Evolutionary conservation across 2,888 invertebrate genomes (phyloP), one percentile per base, ranked within the genome.

Genomic region (Pelosia muscerda): DNA sequence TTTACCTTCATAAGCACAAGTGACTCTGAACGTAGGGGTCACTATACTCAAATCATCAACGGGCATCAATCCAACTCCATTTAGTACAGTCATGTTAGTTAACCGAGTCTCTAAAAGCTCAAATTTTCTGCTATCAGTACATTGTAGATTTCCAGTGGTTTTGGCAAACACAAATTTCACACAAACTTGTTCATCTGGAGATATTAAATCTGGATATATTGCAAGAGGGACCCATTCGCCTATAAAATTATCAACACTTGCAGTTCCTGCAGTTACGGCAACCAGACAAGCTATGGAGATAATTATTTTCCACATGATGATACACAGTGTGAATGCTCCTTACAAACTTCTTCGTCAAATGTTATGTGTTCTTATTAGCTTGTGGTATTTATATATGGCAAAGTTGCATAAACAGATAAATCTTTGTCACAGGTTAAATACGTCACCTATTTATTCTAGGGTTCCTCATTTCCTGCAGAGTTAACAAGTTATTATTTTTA

Each of bases 231-330:
- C 15, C 60, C 60, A 60, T 42, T 38, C 25, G 1, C 60, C 60
- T 13, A 60, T 23, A 42, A 42, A 9, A 25, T 42, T n/a, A 15
- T 42, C 61, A 53, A 28, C 53, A 53, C 15, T 53, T 49, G 49
- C 26, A 56, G 10, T 53, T 53, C 26, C 49, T 53, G 61, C 61
- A 8, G 11, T 26, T 28, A 22, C n/a, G 22, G 49, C 0, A 28
- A 53, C 28, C 28, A 53, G 11, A 13, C 13, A 53, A 28, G n/a
- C 6, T 4, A 28, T 26, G 4, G 49, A n/a, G 49, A 62, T 28
- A 11, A 62, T 53, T 53, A 62, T 22, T 62, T 62, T 62, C 22
- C 49, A 61, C 49, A 61, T 61, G 61, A 28, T 49, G 10, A 56
- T 19, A 15, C 22, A 49, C 23, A 15, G 22, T 22, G 11, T 22